Evolutionary conservation across 2,888 invertebrate species (phyloP).

Genomic region (Nomada lathburiana): DNA sequence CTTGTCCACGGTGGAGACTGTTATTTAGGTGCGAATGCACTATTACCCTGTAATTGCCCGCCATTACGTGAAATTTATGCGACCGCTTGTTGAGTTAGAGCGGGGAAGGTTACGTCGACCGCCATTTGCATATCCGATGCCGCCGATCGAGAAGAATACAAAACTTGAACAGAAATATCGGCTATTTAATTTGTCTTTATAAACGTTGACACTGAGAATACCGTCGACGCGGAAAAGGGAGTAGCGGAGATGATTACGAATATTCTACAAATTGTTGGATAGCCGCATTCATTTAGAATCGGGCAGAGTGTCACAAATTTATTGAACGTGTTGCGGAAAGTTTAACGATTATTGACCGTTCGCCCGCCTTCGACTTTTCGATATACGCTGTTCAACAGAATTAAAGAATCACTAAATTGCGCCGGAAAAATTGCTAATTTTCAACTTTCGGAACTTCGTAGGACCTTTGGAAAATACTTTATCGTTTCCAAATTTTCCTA

Average conservation of each 20-base stretch:
- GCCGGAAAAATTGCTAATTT: too few species aligned
- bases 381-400: background rate
- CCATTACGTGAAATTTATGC: conserved; percentile 57
- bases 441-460: too few species aligned
- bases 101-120: conserved; percentile 32
- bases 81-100: conserved; percentile 60
- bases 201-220: conserved; percentile 19
- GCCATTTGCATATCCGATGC: conserved; percentile 47
- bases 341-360: conserved; percentile 1
- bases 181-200: conserved; percentile 22
- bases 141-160: conserved; percentile 34
- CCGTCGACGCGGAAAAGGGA: background rate
- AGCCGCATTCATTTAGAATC: conserved; percentile 22
- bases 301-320: conserved; percentile 11
- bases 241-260: background rate
- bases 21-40: conserved; percentile 32
- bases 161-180: conserved; percentile 15
- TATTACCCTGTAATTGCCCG: conserved; percentile 53
- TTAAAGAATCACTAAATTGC: too few species aligned
- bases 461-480: too few species aligned
- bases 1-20: background rate
- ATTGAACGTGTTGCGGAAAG: background rate
- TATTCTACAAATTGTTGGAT: conserved; percentile 19
- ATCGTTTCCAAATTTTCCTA: too few species aligned
- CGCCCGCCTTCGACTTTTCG: conserved; percentile 8